Evolutionary conservation across 23 tunicate genomes (phyloP).

Genomic region (Styela clava): DNA sequence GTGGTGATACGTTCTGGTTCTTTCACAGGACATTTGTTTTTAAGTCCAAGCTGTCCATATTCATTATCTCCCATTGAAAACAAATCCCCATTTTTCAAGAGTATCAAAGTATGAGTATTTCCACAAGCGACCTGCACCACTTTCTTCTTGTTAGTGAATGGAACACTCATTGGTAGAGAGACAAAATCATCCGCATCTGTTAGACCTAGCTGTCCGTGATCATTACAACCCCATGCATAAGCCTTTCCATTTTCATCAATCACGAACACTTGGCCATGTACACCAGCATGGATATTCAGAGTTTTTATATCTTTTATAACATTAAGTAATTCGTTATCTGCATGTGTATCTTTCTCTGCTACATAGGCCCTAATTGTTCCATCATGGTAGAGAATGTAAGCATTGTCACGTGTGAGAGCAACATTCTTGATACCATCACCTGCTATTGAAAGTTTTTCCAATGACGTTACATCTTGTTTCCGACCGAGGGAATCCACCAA

Average conservation of each 20-base stretch:
- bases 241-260: conserved; percentile 35
- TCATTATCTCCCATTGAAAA: conserved; percentile 69
- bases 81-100: conserved; percentile 42
- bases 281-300: background rate
- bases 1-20: conserved; percentile 32
- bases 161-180: background rate
- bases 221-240: conserved; percentile 95
- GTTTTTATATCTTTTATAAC: background rate
- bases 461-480: too few relatives aligned
- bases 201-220: conserved; percentile 80
- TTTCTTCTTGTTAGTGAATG: background rate
- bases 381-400: background rate
- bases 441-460: too few relatives aligned
- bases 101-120: conserved; percentile 42
- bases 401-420: background rate
- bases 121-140: conserved; percentile 86
- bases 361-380: background rate
- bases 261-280: background rate
- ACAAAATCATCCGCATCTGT: conserved; percentile 37
- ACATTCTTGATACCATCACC: background rate
- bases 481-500: too few relatives aligned
- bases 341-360: background rate
- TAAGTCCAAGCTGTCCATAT: conserved; percentile 82
- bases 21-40: background rate
- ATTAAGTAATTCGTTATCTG: background rate